phyloP scores from a whole-genome alignment of 2,113 vertebrate species.

The Haplotaxodon microlepis region DNA sequence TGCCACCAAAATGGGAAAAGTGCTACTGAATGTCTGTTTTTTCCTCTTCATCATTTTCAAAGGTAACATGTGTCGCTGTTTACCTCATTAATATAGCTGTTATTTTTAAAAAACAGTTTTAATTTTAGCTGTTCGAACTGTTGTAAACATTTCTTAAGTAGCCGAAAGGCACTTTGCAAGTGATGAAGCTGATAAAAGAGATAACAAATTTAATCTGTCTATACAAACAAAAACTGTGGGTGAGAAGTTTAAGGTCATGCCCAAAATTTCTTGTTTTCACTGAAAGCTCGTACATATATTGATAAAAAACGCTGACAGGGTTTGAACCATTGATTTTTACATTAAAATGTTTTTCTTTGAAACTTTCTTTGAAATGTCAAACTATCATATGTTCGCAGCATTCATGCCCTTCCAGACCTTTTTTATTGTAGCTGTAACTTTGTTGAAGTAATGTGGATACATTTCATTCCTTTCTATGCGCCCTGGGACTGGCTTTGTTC shows the following conservation, averaged over 20 bases:
- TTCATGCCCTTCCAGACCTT: not conserved
- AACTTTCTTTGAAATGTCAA: no score
- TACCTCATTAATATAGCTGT: not conserved
- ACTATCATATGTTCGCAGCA: not conserved
- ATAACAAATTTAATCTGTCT: not conserved
- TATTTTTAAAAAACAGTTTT: not conserved
- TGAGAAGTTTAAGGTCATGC: not conserved
- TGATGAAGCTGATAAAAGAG: not conserved
- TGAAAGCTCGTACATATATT: not conserved
- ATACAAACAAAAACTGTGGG: not conserved
- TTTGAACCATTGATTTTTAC: not conserved
- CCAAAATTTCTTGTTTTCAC: not conserved
- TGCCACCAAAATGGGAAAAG: constrained; percentile 13
- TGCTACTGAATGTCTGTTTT: not conserved
- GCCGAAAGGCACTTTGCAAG: not conserved
- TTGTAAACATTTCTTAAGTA: not conserved
- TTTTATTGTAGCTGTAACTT: not conserved
- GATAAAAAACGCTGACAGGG: fast-evolving
- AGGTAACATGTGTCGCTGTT: not conserved
- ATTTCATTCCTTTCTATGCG: not conserved
- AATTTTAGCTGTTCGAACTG: not conserved
- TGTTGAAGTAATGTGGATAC: not conserved
- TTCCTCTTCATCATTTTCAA: not conserved
- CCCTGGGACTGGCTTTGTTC: not conserved
- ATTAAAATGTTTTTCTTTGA: not conserved